Evolutionary conservation across 2,888 invertebrate genomes (phyloP).

Genomic region (Leucophora obtusa): DNA sequence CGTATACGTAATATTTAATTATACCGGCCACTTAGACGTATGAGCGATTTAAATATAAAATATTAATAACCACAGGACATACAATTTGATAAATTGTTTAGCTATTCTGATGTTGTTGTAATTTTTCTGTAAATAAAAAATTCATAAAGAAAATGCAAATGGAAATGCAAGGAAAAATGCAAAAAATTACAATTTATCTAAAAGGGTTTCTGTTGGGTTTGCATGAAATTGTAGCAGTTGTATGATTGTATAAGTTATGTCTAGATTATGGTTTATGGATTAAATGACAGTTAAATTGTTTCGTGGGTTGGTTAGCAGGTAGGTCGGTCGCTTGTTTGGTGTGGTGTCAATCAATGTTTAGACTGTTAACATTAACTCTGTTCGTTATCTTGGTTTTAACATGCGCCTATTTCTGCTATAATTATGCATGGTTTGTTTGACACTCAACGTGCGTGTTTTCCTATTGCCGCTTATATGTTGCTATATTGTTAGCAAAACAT

Average conservation of each 20-base stretch:
- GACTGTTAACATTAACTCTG: slow-evolving; percentile 28
- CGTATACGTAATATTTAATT: neutral
- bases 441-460: slow-evolving; percentile 16
- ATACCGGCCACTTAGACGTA: neutral
- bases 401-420: neutral
- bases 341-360: slow-evolving; percentile 44
- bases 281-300: slow-evolving; percentile 32
- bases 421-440: slow-evolving; percentile 7
- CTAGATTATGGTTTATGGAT: slow-evolving; percentile 21
- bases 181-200: slow-evolving; percentile 18
- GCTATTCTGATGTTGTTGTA: neutral
- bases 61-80: neutral
- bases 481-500: slow-evolving; percentile 11
- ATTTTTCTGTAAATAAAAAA: neutral
- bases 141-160: neutral
- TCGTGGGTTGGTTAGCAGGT: neutral
- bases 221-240: neutral
- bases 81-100: slow-evolving; percentile 1
- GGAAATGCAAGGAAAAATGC: no score
- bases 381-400: neutral
- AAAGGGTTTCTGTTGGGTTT: slow-evolving; percentile 17
- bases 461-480: slow-evolving; percentile 22
- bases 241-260: slow-evolving; percentile 1
- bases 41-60: slow-evolving; percentile 1
- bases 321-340: neutral